Conservation (phyloP, 2,888 invertebrate genomes). For the Phyto melanocephala region DNA sequence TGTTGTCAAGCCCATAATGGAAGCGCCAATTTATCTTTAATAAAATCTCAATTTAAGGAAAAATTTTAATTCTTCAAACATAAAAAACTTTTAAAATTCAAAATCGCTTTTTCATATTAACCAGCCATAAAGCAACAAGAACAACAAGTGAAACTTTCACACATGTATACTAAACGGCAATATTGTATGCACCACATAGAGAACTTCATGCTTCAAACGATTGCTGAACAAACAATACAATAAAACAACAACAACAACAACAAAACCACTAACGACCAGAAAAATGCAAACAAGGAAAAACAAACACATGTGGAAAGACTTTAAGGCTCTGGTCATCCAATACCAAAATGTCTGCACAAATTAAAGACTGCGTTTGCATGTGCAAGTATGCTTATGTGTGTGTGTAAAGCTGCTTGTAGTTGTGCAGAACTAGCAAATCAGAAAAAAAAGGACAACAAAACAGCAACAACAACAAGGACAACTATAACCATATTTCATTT, state of each 20-base stretch:
- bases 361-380: slow-evolving; percentile 50
- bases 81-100: too few relatives aligned
- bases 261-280: background rate
- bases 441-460: background rate
- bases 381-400: slow-evolving; percentile 9
- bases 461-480: background rate
- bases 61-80: too few relatives aligned
- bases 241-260: background rate
- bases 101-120: background rate
- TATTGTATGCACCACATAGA: slow-evolving; percentile 5
- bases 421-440: background rate
- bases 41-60: too few relatives aligned
- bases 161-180: background rate
- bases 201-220: slow-evolving; percentile 35
- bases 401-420: too few relatives aligned
- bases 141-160: background rate
- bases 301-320: background rate
- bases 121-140: background rate
- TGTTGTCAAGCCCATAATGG: too few relatives aligned
- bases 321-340: slow-evolving; percentile 49
- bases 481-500: background rate
- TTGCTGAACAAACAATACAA: slow-evolving; percentile 1
- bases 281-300: slow-evolving; percentile 34
- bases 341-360: slow-evolving; percentile 57
- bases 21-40: too few relatives aligned